A percentile compares a stretch with the other conserved stretches of the same genome.
phyloP scores from a whole-genome alignment of 2,797 vertebrate species.

The Silurus lanzhouensis region DNA sequence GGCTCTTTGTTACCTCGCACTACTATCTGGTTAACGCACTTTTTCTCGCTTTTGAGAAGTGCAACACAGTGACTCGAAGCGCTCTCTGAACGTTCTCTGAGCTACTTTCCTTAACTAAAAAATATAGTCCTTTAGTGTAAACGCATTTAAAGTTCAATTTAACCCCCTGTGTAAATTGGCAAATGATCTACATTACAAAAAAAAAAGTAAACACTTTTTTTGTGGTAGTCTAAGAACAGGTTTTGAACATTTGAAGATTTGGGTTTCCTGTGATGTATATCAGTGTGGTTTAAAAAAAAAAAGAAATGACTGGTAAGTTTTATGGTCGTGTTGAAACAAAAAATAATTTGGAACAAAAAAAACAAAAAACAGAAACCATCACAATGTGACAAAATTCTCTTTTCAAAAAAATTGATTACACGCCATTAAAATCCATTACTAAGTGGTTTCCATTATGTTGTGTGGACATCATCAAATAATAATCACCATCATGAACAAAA shows the following conservation, averaged over 20 bases:
- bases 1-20: not conserved
- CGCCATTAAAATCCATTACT: no score
- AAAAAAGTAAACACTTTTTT: not conserved
- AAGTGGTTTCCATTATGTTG: no score
- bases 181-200: not conserved
- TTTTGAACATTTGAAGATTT: not conserved
- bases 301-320: no score
- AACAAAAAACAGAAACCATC: no score
- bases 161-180: not conserved
- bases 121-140: not conserved
- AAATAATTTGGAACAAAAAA: no score
- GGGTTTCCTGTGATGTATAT: not conserved
- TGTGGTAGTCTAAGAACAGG: not conserved
- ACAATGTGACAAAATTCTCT: no score
- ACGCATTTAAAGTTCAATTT: no score
- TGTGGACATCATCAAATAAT: no score
- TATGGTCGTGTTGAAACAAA: no score
- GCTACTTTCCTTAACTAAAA: not conserved
- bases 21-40: no score
- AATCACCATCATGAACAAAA: no score
- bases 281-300: not conserved
- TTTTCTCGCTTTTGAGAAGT: not conserved
- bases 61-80: not conserved
- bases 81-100: not conserved
- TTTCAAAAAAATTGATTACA: no score